Base-by-base conservation (phyloP, 2,797 vertebrate genomes). In the Gobio occitaniae region DNA sequence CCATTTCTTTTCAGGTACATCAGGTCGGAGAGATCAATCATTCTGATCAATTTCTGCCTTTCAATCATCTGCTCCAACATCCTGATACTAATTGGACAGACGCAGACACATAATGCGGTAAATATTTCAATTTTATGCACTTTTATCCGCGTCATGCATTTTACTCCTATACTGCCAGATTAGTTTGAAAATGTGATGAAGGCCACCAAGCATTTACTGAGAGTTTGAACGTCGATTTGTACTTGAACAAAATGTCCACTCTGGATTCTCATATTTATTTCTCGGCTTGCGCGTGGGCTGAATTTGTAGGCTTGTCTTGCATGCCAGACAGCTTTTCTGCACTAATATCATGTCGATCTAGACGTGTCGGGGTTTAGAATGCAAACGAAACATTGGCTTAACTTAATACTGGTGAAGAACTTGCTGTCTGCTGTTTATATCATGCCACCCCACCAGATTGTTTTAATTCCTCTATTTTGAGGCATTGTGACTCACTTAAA, bases 21-120 rank as follows among this genome's bases (percentile, higher is more conserved):
- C 90, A 96, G 97, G 88, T 99, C 98, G 85, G 98, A 99, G 91
- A 94, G 98, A 87, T 99, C 98, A 85, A 99, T 99, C 93, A 99
- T 99, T 93, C 93, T 99, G 88, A 99, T 99, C 92, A 99, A 99
- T 96, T 99, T 99, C 95, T 99, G 98, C 95, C 93, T 99, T 80
- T 99, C 98, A 52, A 99, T 99, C 92, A 96, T 99, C 94, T 99
- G 97, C 92, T 99, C 98, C 70, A 99, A 99, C 91, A 98, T 99
- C 91, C 95, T 99, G 92, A 99, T 99, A 90, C 93, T 99, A 72
- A 96, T 99, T 89, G 98, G 98, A 94, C 98, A 99, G 93, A 99
- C 98, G 66, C 98, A 99, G 95, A 98, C 97, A 15, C 98, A 98
- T 89, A 99, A 99, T 93, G 97, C 94, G 96, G 98, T 99, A 96